Conservation (phyloP, 2,797 vertebrate species). For the Paramormyrops hopkinsi region DNA sequence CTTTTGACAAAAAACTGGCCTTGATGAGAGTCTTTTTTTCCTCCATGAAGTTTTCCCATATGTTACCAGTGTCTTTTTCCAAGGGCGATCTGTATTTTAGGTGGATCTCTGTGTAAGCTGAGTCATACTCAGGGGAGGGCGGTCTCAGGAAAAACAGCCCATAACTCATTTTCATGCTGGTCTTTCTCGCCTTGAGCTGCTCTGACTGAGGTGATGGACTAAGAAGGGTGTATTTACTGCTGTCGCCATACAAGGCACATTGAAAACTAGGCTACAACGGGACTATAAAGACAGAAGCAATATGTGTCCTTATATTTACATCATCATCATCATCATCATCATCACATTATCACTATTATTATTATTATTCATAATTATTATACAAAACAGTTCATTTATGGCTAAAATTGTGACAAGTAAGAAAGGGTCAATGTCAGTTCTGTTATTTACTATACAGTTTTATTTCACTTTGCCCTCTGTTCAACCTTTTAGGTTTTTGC, state of each 20-base stretch:
- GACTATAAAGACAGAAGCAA: not conserved
- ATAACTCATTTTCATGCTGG: conserved; percentile 42
- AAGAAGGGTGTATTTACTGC: not conserved
- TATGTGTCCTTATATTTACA: not conserved
- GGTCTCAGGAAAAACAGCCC: conserved; percentile 31
- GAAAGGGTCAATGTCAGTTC: not conserved
- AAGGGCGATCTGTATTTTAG: conserved; percentile 44
- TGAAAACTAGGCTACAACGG: not conserved
- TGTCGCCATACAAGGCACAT: not conserved
- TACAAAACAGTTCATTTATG: not conserved
- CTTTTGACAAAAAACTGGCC: conserved; percentile 11
- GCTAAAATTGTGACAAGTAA: not conserved
- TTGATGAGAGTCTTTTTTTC: not conserved
- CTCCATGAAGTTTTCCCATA: not conserved
- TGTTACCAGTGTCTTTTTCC: conserved; percentile 26
- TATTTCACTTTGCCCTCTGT: not conserved
- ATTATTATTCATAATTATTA: not conserved
- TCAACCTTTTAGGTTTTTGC: not conserved
- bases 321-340: not conserved
- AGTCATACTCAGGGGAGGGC: conserved; percentile 40
- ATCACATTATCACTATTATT: not conserved
- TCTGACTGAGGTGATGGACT: conserved; percentile 1
- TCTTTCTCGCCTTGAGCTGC: conserved; percentile 33
- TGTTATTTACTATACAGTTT: not conserved
- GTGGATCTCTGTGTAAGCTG: conserved; percentile 39